A percentile compares a stretch with the other conserved stretches of the same genome.
These are phyloP conservation scores for Oncorhynchus gorbuscha DNA, from an alignment of 2,113 vertebrate species.

Conservation along the genomic window DNA sequence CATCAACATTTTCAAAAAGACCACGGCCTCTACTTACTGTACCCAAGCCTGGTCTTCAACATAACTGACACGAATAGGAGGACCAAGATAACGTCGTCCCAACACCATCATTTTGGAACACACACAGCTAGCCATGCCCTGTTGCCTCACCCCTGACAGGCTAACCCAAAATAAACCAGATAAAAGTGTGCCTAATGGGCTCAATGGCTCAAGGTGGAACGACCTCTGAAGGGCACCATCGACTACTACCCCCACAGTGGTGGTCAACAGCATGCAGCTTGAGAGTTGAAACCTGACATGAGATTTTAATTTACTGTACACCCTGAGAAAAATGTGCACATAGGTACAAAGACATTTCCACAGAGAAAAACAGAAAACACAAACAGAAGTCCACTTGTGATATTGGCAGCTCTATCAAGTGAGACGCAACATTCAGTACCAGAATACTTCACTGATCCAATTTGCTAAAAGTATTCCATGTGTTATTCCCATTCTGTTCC, in stretches of 20 bases:
- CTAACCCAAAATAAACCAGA: neutral
- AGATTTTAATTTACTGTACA: neutral
- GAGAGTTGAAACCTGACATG: neutral
- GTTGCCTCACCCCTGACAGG: neutral
- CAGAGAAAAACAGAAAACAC: neutral
- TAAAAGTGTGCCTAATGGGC: neutral
- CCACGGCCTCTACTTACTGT: neutral
- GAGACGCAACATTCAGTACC: slow-evolving; percentile 1
- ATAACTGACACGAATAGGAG: neutral
- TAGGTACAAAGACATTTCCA: neutral
- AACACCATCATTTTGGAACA: neutral
- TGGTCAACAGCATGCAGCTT: neutral
- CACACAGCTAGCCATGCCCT: neutral
- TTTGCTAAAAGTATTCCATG: slow-evolving; percentile 34
- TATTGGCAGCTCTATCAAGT: neutral
- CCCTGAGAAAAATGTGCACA: neutral
- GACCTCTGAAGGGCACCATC: neutral
- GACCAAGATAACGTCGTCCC: neutral
- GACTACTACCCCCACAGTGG: no score
- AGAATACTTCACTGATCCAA: slow-evolving; percentile 15
- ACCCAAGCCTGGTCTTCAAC: neutral
- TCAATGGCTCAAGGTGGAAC: neutral
- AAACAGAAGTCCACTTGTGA: no score
- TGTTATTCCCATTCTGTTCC: neutral
- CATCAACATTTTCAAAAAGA: neutral